Evolutionary conservation across 2,113 vertebrate genomes (phyloP), one percentile per base, ranked within the genome.

Genomic region (Erinaceus europaeus): DNA sequence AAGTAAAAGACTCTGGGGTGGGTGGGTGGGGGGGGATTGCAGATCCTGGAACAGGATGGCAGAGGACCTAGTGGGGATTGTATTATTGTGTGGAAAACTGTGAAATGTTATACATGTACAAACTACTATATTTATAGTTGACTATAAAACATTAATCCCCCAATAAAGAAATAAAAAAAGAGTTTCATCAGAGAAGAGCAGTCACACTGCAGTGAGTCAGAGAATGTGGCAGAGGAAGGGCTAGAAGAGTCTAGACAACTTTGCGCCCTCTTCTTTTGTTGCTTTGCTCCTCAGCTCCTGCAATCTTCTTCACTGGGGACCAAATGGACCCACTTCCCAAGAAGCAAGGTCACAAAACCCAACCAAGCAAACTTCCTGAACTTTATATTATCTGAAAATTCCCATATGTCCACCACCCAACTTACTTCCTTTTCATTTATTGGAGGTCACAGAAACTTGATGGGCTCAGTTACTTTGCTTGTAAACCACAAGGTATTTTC

Each of bases 191-290:
- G 42, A 36, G 50, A 23, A 8, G 15, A 25, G 6, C 32, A 77
- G 53, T 15, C 4, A 1, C 2, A 32, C 52, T 15, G 14, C 10
- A 2, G 36, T 0, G 0, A 32, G 36, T 9, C 65, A 44, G 11
- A 53, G 25, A 59, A 6, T 1, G 5, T 23, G n/a, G 12, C 0
- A 2, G 40, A 71, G 18, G 34, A 11, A 36, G 48, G 32, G 46
- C 20, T 55, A 23, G 59, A 34, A 25, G 61, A 50, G 36, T 6
- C 62, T 21, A 1, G 8, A 5, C 17, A 4, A 9, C 38, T 3
- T 21, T 0, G 2, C 0, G 0, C 29, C 27, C 8, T 4, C 29
- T 53, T 23, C 29, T 32, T n/a, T 8, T 2, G 5, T 2, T 1
- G 14, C n/a, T 48, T 32, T 52, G 48, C 1, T 59, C 12, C 44